Percentiles rank a stretch among this genome's conserved stretches.
Conservation (phyloP, 2,888 invertebrate genomes). For the Machimus rusticus region DNA sequence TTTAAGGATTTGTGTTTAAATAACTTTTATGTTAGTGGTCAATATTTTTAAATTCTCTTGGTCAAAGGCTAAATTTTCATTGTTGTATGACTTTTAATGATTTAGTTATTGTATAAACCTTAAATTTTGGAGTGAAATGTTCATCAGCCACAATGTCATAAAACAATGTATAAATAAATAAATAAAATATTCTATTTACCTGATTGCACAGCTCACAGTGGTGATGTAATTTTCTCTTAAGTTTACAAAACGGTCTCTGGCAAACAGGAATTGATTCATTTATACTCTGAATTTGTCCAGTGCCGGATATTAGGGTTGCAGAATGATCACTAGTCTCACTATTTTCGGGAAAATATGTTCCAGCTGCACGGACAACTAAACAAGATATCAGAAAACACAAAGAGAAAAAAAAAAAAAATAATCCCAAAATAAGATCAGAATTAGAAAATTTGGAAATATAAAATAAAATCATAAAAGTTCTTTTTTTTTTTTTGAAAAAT, state of each 20-base stretch:
- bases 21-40: no score
- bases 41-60: no score
- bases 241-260: constrained; percentile 80
- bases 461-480: background rate
- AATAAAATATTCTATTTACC: constrained; percentile 48
- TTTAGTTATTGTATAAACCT: no score
- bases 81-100: no score
- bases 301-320: background rate
- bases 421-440: background rate
- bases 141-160: no score
- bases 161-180: no score
- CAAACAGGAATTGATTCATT: constrained; percentile 59
- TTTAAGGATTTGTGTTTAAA: no score
- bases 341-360: constrained; percentile 61
- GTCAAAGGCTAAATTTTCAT: no score
- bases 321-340: constrained; percentile 45
- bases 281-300: background rate
- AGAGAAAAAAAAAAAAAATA: background rate
- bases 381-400: background rate
- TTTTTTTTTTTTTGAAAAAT: no score
- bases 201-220: constrained; percentile 84
- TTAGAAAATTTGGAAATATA: background rate
- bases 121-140: no score
- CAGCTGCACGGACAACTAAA: constrained; percentile 60
- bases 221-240: constrained; percentile 79